A percentile compares a stretch with the other conserved stretches of the same genome.
Conservation (phyloP, 2,888 invertebrate species). For the Ochropacha duplaris region DNA sequence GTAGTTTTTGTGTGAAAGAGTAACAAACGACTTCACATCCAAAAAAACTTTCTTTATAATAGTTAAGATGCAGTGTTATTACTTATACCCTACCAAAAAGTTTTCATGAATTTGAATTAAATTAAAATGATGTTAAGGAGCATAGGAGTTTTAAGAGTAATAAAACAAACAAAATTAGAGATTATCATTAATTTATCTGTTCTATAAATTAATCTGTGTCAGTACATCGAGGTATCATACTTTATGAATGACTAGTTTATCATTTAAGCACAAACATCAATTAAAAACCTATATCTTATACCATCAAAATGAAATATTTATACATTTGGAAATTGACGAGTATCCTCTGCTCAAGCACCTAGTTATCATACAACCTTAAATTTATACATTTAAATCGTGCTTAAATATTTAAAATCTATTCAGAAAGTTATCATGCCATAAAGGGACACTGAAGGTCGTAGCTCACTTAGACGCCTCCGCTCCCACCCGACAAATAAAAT, state of each 20-base stretch:
- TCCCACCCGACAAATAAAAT: too few species aligned
- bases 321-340: slow-evolving; percentile 75
- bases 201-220: slow-evolving; percentile 69
- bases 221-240: slow-evolving; percentile 74
- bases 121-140: too few species aligned
- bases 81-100: too few species aligned
- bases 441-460: too few species aligned
- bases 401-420: slow-evolving; percentile 33
- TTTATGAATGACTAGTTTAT: slow-evolving; percentile 68
- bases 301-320: slow-evolving; percentile 56
- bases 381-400: slow-evolving; percentile 50
- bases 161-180: slow-evolving; percentile 9
- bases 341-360: slow-evolving; percentile 79
- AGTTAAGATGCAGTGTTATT: too few species aligned
- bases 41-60: too few species aligned
- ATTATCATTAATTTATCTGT: slow-evolving; percentile 55
- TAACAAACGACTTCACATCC: too few species aligned
- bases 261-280: slow-evolving; percentile 67
- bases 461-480: too few species aligned
- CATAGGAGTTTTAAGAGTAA: slow-evolving; percentile 5
- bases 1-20: too few species aligned
- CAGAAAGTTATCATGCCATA: slow-evolving; percentile 12
- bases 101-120: too few species aligned
- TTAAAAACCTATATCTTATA: slow-evolving; percentile 55
- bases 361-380: slow-evolving; percentile 76